These are phyloP conservation scores for Mormyrus lacerda DNA, from an alignment of 2,113 vertebrate species.

Conservation along the genomic window DNA sequence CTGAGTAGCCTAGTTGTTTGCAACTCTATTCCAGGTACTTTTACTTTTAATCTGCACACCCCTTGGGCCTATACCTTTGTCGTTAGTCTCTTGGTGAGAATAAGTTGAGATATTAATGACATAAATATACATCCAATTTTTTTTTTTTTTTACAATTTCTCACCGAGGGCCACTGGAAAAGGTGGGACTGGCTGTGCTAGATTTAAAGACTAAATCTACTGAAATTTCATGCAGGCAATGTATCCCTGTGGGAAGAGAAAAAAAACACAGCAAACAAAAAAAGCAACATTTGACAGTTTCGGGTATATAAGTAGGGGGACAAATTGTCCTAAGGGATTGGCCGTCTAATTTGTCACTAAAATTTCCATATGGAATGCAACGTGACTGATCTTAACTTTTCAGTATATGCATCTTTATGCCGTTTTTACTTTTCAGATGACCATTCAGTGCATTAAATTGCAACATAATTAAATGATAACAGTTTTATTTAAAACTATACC, in stretches of 20 bases:
- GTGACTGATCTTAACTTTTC: not conserved
- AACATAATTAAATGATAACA: not conserved
- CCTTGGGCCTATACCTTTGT: not conserved
- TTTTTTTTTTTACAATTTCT: not conserved
- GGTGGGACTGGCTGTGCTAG: not conserved
- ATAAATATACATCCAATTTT: not conserved
- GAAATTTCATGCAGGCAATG: not conserved
- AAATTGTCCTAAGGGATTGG: not conserved
- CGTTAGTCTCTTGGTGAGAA: not conserved
- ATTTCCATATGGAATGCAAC: not conserved
- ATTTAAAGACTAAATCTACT: not conserved
- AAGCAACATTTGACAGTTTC: not conserved
- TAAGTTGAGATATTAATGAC: not conserved
- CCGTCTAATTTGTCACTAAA: not conserved
- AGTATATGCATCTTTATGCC: not conserved
- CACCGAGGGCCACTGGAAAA: not conserved
- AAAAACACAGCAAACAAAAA: not conserved
- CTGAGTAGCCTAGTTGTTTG: not conserved
- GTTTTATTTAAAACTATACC: not conserved
- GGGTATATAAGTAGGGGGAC: not conserved
- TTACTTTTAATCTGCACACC: not conserved
- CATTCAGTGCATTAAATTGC: not conserved
- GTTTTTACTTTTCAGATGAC: not conserved
- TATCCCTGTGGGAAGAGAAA: not conserved
- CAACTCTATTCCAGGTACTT: not conserved